A percentile compares a stretch with the other conserved stretches of the same genome.
These are phyloP conservation scores for Oncorhynchus gorbuscha DNA, from an alignment of 2,113 vertebrate species.

Conservation along the genomic window DNA sequence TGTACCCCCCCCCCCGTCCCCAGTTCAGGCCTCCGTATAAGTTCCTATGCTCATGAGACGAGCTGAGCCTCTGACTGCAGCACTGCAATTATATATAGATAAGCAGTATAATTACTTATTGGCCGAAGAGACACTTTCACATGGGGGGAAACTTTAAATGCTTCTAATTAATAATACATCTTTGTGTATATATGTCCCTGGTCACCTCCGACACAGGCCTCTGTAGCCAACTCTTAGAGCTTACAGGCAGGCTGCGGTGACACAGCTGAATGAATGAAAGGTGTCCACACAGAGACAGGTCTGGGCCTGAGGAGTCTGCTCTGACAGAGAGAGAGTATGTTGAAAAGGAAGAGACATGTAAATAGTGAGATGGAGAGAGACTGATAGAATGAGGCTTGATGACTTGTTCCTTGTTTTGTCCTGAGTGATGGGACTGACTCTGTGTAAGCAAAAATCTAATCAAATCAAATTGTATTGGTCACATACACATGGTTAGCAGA, in stretches of 20 bases:
- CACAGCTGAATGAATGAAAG: not conserved
- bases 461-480: too few relatives aligned
- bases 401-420: too few relatives aligned
- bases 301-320: not conserved
- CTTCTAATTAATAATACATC: too few relatives aligned
- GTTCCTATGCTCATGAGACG: slow-evolving; percentile 58
- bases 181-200: too few relatives aligned
- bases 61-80: slow-evolving; percentile 40
- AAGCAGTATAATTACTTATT: too few relatives aligned
- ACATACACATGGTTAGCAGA: too few relatives aligned
- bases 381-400: too few relatives aligned
- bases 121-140: too few relatives aligned
- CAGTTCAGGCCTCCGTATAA: slow-evolving; percentile 46
- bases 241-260: not conserved
- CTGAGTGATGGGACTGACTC: too few relatives aligned
- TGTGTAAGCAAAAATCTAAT: too few relatives aligned
- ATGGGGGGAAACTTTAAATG: too few relatives aligned
- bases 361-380: too few relatives aligned
- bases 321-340: not conserved
- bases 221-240: slow-evolving; percentile 19
- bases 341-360: not conserved
- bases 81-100: slow-evolving; percentile 63
- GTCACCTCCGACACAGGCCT: slow-evolving; percentile 24
- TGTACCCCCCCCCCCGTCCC: slow-evolving; percentile 36
- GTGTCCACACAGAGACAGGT: not conserved